Evolutionary conservation across 1,140 invertebrate genomes (phyloP).

Genomic region (Hyposmocoma kahamanoa): DNA sequence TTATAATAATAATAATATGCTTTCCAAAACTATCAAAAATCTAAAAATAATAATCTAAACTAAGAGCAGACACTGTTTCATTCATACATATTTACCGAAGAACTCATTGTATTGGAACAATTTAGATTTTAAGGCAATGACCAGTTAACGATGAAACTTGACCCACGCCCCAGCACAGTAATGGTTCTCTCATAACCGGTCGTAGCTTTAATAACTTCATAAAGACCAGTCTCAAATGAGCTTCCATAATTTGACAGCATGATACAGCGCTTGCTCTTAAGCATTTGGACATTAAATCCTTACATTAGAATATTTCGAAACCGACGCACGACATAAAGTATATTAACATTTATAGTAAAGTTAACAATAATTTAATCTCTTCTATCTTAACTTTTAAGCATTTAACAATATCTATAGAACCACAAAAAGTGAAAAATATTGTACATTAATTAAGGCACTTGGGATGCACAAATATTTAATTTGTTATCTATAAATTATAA

Average conservation of each 20-base stretch:
- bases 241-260: too few species aligned
- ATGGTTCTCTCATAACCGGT: too few species aligned
- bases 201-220: too few species aligned
- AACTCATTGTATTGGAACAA: too few species aligned
- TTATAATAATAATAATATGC: constrained; percentile 23
- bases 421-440: constrained; percentile 57
- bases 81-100: too few species aligned
- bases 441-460: constrained; percentile 67
- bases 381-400: constrained; percentile 58
- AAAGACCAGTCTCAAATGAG: too few species aligned
- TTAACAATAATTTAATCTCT: constrained; percentile 74
- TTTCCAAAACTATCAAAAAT: constrained; percentile 15
- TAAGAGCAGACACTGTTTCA: too few species aligned
- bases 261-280: too few species aligned
- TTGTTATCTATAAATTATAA: constrained; percentile 62
- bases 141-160: too few species aligned
- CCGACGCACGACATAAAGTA: constrained; percentile 35
- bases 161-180: too few species aligned
- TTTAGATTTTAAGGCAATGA: too few species aligned
- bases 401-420: constrained; percentile 66
- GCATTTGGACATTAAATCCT: constrained; percentile 29
- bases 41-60: constrained; percentile 29
- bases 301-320: constrained; percentile 22
- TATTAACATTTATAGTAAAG: constrained; percentile 68
- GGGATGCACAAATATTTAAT: constrained; percentile 54